Evolutionary conservation across 2,797 vertebrate genomes (phyloP).

Genomic region (Atherinosoma microstoma): DNA sequence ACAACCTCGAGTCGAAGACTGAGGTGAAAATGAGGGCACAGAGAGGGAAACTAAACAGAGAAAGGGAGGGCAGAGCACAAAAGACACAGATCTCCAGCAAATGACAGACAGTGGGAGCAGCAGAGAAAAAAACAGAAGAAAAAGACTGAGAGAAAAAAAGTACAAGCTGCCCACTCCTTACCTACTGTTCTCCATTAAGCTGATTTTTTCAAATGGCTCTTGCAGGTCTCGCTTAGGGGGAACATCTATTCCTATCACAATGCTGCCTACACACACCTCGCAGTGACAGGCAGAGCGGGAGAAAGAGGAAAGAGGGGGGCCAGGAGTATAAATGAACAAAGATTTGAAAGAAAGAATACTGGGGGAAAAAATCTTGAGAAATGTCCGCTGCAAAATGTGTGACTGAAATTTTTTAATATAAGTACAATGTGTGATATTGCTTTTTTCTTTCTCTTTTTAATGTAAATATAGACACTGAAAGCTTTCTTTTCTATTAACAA

Average conservation of each 20-base stretch:
- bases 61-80: conserved; percentile 45
- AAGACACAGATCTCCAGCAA: conserved; percentile 66
- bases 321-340: conserved; percentile 57
- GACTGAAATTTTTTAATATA: conserved; percentile 34
- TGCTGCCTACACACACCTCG: conserved; percentile 84
- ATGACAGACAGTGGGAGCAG: conserved; percentile 78
- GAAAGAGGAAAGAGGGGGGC: conserved; percentile 51
- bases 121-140: conserved; percentile 67
- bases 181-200: conserved; percentile 86
- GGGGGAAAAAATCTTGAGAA: conserved; percentile 3
- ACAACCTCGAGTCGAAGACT: conserved; percentile 50
- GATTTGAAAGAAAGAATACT: conserved; percentile 53
- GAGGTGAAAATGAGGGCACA: conserved; percentile 50
- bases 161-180: conserved; percentile 83
- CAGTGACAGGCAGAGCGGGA: conserved; percentile 76
- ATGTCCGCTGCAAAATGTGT: conserved; percentile 23
- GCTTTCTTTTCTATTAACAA: not conserved
- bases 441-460: conserved; percentile 2
- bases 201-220: conserved; percentile 85
- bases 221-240: conserved; percentile 85
- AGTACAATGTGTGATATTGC: conserved; percentile 26
- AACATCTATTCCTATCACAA: conserved; percentile 89
- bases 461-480: not conserved
- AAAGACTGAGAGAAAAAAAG: conserved; percentile 65
- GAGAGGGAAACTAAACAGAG: conserved; percentile 50